Evolutionary conservation across 2,113 vertebrate species (phyloP).

Genomic region (Thamnaconus septentrionalis): DNA sequence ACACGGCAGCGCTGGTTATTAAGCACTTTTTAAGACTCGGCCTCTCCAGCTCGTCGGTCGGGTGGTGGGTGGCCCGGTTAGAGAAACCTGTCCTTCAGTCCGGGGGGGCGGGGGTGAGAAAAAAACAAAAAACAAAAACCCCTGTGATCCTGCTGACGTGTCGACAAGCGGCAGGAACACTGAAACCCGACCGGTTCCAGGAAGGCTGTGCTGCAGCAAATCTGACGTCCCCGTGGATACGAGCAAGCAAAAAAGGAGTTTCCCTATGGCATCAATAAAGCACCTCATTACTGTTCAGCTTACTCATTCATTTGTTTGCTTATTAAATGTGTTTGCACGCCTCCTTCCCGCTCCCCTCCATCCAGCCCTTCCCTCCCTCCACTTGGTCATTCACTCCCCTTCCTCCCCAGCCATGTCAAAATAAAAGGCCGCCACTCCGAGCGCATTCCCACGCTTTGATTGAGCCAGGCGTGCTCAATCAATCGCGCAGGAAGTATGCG

Average conservation of each 20-base stretch:
- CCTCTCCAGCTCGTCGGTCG: conserved; percentile 14
- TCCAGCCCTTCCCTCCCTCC: conserved; percentile 19
- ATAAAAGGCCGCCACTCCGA: conserved; percentile 40
- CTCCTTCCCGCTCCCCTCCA: conserved; percentile 36
- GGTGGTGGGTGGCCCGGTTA: too few species aligned
- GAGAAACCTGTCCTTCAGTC: neutral
- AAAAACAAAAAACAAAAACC: conserved; percentile 46
- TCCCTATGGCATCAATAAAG: conserved; percentile 71
- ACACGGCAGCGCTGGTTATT: conserved; percentile 47
- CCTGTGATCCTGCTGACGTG: conserved; percentile 60
- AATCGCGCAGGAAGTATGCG: conserved; percentile 58
- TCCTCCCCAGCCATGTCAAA: conserved; percentile 43
- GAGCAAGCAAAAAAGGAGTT: conserved; percentile 69
- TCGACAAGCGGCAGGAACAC: conserved; percentile 58
- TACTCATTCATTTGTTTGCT: conserved; percentile 69
- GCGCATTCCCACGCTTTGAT: conserved; percentile 58
- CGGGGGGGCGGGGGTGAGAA: conserved; percentile 46
- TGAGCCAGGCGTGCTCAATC: conserved; percentile 65
- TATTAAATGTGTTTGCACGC: conserved; percentile 65
- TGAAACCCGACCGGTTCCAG: conserved; percentile 60
- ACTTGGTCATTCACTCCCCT: conserved; percentile 1
- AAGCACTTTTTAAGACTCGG: conserved; percentile 39
- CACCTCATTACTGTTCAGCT: conserved; percentile 71
- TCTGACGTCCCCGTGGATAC: conserved; percentile 66
- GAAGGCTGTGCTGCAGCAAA: conserved; percentile 64